phyloP scores from a whole-genome alignment of 1,140 invertebrate genomes.

The Drosophila lini region DNA sequence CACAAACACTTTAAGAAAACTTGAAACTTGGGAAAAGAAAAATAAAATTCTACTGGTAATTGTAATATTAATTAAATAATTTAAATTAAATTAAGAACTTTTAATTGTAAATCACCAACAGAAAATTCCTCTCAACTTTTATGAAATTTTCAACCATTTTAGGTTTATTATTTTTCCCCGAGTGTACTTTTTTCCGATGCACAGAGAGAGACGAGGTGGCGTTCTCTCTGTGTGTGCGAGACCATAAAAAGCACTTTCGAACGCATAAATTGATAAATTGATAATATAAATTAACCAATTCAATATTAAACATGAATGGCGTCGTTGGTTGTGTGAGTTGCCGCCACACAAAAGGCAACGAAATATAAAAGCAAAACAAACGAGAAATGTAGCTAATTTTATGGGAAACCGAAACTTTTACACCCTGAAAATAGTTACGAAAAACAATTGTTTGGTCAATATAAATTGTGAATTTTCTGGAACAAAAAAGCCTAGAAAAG shows the following conservation, averaged over 20 bases:
- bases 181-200: slow-evolving; percentile 4
- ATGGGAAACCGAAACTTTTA: not conserved
- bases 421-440: not conserved
- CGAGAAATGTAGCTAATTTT: not conserved
- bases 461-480: not conserved
- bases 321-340: slow-evolving; percentile 24
- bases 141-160: not conserved
- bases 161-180: not conserved
- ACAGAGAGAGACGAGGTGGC: too few species aligned
- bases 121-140: not conserved
- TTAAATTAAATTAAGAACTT: too few species aligned
- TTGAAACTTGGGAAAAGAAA: not conserved
- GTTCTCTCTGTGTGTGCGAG: slow-evolving; percentile 26
- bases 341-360: slow-evolving; percentile 16
- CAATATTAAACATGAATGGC: slow-evolving; percentile 42
- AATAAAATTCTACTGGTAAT: not conserved
- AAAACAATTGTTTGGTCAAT: not conserved
- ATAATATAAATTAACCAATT: slow-evolving; percentile 81
- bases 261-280: slow-evolving; percentile 81
- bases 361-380: slow-evolving; percentile 38
- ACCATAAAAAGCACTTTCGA: slow-evolving; percentile 78
- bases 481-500: not conserved
- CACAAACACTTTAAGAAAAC: slow-evolving; percentile 5
- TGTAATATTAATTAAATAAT: too few species aligned
- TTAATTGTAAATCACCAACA: not conserved